Percentiles rank a stretch among this genome's conserved stretches.
phyloP scores from a whole-genome alignment of 1,140 invertebrate genomes.

The Ctenoplectra terminalis region DNA sequence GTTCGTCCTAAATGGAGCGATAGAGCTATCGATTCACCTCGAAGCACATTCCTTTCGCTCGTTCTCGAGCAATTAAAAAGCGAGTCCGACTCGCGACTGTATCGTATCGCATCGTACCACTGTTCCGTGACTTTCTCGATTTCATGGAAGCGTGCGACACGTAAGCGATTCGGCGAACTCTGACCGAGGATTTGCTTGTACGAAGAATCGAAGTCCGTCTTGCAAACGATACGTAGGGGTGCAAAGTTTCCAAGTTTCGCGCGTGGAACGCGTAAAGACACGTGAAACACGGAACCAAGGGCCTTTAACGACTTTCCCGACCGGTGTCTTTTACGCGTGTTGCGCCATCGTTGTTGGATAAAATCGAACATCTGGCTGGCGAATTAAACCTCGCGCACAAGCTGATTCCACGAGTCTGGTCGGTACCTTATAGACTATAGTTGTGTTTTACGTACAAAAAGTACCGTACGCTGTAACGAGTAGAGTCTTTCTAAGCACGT shows the following conservation, averaged over 20 bases:
- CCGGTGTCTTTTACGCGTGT: slow-evolving; percentile 1
- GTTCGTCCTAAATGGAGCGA: slow-evolving; percentile 17
- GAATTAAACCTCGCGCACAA: slow-evolving; percentile 1
- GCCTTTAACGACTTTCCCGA: slow-evolving; percentile 14
- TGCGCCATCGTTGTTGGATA: neutral
- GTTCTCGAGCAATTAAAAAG: neutral
- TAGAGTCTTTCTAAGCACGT: too few relatives aligned
- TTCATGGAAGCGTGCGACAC: slow-evolving; percentile 54
- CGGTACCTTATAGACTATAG: neutral
- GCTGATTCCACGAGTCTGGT: neutral
- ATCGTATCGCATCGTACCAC: neutral
- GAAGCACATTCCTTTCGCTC: neutral
- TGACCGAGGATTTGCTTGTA: neutral
- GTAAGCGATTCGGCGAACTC: slow-evolving; percentile 25
- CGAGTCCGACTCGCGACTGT: neutral
- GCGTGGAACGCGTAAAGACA: neutral
- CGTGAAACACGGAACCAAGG: neutral
- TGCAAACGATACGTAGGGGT: neutral
- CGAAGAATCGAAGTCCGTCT: neutral
- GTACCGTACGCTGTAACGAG: neutral
- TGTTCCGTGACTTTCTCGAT: slow-evolving; percentile 60
- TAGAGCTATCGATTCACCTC: slow-evolving; percentile 24
- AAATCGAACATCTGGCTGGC: slow-evolving; percentile 14
- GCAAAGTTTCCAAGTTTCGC: neutral
- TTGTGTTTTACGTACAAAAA: neutral